phyloP scores from a whole-genome alignment of 92 coral and sea anemone species.

The Montipora capitata region DNA sequence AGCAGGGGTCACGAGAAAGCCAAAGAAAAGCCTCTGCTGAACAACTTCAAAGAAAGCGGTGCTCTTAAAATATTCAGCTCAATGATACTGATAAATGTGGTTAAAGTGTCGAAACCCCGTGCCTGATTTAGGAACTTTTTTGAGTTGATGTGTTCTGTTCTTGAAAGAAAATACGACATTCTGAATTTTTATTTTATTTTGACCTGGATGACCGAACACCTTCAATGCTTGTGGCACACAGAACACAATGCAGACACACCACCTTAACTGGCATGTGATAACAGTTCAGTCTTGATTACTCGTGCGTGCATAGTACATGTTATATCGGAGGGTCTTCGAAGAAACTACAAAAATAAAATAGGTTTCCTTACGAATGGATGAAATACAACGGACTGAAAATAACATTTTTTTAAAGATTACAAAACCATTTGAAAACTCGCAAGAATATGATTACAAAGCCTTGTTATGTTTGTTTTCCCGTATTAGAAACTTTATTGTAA shows the following conservation, averaged over 20 bases:
- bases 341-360: background rate
- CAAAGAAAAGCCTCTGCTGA: slow-evolving; percentile 19
- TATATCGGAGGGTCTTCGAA: background rate
- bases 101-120: no score
- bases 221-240: background rate
- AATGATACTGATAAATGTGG: background rate
- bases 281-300: background rate
- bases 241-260: background rate
- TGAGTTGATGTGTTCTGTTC: background rate
- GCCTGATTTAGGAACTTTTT: no score
- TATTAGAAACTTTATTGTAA: no score
- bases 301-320: background rate
- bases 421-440: no score
- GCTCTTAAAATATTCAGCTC: slow-evolving; percentile 32
- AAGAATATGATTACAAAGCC: no score
- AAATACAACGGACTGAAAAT: no score
- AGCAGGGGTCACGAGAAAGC: slow-evolving; percentile 36
- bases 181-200: background rate
- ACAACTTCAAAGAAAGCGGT: slow-evolving; percentile 48
- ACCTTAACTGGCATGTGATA: background rate
- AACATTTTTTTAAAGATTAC: no score
- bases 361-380: no score
- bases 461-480: no score
- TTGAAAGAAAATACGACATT: background rate
- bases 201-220: slow-evolving; percentile 10